Evolutionary conservation across 2,113 vertebrate species (phyloP).

Genomic region (Anolis sagrei): DNA sequence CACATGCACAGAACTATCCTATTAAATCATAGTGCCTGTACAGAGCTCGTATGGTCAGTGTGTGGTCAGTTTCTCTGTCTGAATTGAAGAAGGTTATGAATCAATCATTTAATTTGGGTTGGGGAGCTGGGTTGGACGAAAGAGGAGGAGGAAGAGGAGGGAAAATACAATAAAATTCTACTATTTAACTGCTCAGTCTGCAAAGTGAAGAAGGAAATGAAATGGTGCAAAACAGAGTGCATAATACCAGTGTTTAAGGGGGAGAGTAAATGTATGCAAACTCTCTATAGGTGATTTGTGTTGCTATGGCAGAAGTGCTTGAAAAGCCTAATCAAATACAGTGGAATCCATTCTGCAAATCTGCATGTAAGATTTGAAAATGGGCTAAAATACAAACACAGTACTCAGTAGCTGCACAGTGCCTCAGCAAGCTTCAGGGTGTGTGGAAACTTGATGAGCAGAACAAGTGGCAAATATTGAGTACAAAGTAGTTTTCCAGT

Average conservation of each 20-base stretch:
- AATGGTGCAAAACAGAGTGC: neutral
- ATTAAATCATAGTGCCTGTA: neutral
- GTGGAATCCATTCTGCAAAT: neutral
- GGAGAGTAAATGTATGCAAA: constrained; percentile 2
- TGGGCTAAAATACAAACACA: constrained; percentile 46
- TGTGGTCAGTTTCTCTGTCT: too few species aligned
- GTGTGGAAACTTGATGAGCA: constrained; percentile 54
- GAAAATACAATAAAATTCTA: neutral
- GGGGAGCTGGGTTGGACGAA: neutral
- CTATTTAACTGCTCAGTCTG: constrained; percentile 12
- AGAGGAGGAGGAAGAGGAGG: neutral
- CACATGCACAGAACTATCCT: too few species aligned
- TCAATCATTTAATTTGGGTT: neutral
- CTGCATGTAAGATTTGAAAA: constrained; percentile 40
- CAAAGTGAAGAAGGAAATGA: constrained; percentile 25
- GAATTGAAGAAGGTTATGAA: neutral
- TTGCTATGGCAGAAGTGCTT: neutral
- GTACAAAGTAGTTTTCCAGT: constrained; percentile 65
- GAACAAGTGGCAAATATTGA: constrained; percentile 66
- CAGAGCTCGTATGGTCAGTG: constrained; percentile 14
- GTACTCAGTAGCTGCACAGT: neutral
- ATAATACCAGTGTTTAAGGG: constrained; percentile 17
- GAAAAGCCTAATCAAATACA: constrained; percentile 35
- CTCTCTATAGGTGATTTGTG: constrained; percentile 20
- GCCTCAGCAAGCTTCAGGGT: constrained; percentile 35